These are phyloP conservation scores for Hippotragus niger DNA, from an alignment of 2,113 vertebrate species.

Conservation along the genomic window DNA sequence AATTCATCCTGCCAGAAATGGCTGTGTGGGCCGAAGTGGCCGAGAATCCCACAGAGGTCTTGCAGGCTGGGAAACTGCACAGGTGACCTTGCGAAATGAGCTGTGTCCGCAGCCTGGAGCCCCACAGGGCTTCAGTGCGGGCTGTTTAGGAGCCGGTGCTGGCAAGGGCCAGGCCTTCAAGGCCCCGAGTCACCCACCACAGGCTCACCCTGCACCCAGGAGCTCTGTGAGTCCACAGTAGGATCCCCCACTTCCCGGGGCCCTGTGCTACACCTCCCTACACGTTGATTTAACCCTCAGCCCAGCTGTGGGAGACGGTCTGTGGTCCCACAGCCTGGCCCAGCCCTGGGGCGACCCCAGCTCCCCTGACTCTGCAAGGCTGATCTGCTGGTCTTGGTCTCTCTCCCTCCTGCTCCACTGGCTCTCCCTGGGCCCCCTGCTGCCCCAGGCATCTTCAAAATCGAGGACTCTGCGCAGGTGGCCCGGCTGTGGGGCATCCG, in stretches of 20 bases:
- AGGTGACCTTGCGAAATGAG: not conserved
- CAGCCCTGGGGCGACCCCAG: not conserved
- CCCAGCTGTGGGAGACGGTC: not conserved
- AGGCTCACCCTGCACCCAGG: not conserved
- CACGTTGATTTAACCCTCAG: not conserved
- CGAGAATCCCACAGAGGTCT: not conserved
- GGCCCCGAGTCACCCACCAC: not conserved
- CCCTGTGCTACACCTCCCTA: not conserved
- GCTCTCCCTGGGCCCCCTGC: not conserved
- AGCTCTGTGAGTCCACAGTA: not conserved
- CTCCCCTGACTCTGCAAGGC: accelerated
- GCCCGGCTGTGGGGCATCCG: constrained; percentile 96
- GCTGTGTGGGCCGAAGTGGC: not conserved
- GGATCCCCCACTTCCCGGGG: accelerated
- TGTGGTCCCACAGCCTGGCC: not conserved
- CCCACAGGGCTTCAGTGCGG: not conserved
- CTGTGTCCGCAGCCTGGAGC: not conserved
- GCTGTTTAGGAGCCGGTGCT: not conserved
- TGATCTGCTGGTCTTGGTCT: not conserved
- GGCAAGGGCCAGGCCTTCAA: not conserved
- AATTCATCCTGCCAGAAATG: not conserved
- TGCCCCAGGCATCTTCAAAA: constrained; percentile 94
- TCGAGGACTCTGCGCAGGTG: constrained; percentile 97
- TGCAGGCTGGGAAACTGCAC: not conserved
- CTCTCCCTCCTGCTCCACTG: not conserved